phyloP scores from a whole-genome alignment of 2,113 vertebrate genomes.

The Passer domesticus region DNA sequence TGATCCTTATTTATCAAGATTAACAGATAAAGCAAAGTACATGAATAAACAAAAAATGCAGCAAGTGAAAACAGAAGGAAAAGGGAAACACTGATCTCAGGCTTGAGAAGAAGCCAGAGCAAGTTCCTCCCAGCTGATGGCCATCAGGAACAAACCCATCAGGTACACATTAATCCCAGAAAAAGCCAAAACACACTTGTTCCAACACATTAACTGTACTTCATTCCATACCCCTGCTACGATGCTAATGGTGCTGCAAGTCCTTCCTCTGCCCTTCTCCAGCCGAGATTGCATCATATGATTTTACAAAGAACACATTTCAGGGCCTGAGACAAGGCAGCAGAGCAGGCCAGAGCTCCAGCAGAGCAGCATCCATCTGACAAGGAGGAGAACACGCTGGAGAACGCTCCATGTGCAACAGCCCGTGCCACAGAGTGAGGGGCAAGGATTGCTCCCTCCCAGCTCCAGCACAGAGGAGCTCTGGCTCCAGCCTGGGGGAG shows the following conservation, averaged over 20 bases:
- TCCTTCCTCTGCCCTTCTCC: conserved; percentile 47
- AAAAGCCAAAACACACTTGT: conserved; percentile 67
- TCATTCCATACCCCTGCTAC: conserved; percentile 64
- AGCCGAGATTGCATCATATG: conserved; percentile 57
- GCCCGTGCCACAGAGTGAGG: conserved; percentile 19
- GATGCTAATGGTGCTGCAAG: conserved; percentile 59
- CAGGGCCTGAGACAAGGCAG: conserved; percentile 60
- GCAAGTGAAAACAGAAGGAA: background rate
- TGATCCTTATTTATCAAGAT: background rate
- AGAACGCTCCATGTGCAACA: conserved; percentile 9
- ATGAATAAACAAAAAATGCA: background rate
- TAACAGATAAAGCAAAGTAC: background rate
- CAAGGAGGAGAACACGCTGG: conserved; percentile 28
- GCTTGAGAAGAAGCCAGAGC: conserved; percentile 27
- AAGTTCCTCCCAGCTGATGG: conserved; percentile 28
- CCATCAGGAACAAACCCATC: background rate
- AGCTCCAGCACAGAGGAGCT: background rate
- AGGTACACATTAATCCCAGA: conserved; percentile 29
- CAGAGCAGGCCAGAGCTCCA: conserved; percentile 69
- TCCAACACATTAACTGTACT: conserved; percentile 67
- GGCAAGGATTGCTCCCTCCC: background rate
- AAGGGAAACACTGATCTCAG: conserved; percentile 38
- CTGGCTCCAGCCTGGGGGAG: background rate
- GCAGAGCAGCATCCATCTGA: conserved; percentile 70
- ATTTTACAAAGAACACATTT: conserved; percentile 51